Percentiles rank a stretch among this genome's conserved stretches.
Conservation (phyloP, 1,140 invertebrate genomes). For the Bombus balteatus region DNA sequence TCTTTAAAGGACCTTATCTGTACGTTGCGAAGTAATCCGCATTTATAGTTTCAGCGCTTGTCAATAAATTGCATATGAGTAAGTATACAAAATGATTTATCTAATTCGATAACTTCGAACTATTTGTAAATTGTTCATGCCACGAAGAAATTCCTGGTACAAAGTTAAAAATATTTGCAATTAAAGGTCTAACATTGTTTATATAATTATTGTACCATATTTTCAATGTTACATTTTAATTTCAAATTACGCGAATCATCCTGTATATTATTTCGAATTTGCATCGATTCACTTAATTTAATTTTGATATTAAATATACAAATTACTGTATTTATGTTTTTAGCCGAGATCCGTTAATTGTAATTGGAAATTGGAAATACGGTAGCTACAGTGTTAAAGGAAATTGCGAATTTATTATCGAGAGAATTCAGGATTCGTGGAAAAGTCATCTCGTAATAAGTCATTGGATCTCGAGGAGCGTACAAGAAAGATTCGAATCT, state of each 20-base stretch:
- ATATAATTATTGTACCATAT: background rate
- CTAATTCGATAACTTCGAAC: background rate
- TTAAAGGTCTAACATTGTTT: too few species aligned
- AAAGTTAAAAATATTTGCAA: background rate
- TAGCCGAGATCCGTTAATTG: too few species aligned
- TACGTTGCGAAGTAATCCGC: background rate
- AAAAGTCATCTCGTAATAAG: background rate
- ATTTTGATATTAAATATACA: too few species aligned
- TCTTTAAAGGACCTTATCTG: background rate
- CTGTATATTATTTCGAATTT: background rate
- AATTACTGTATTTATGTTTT: too few species aligned
- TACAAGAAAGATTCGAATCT: constrained; percentile 4
- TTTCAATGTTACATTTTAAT: background rate
- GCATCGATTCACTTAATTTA: too few species aligned
- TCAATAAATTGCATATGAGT: background rate
- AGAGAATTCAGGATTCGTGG: background rate
- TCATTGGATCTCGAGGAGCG: background rate
- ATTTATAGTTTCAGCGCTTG: background rate
- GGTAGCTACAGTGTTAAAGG: too few species aligned
- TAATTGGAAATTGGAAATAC: too few species aligned
- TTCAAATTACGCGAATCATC: background rate
- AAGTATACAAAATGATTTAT: background rate
- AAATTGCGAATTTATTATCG: background rate
- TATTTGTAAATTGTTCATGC: too few species aligned
- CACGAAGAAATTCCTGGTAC: background rate